A percentile compares a stretch with the other conserved stretches of the same genome.
Evolutionary conservation across 2,888 invertebrate species (phyloP).

Genomic region (Perizoma affinitatum): DNA sequence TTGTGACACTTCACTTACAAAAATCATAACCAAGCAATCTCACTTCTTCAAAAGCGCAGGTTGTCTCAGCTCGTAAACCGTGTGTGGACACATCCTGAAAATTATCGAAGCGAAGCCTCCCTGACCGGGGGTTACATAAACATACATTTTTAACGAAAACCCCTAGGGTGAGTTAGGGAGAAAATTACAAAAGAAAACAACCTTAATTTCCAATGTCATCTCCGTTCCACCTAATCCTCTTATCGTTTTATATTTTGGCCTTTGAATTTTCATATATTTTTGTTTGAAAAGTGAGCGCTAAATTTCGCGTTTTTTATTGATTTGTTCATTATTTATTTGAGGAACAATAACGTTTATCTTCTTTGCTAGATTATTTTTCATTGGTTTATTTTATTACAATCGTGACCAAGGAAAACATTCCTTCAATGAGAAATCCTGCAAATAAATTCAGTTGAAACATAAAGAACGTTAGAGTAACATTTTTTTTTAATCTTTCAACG

Average conservation of each 20-base stretch:
- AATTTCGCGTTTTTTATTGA: constrained; percentile 62
- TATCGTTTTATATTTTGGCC: constrained; percentile 83
- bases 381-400: constrained; percentile 14
- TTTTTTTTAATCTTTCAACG: too few species aligned
- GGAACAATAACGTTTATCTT: constrained; percentile 24
- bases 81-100: constrained; percentile 65
- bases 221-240: constrained; percentile 83
- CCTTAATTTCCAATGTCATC: constrained; percentile 85
- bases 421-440: too few species aligned
- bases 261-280: constrained; percentile 84
- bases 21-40: neutral
- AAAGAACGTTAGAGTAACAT: too few species aligned
- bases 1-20: too few species aligned
- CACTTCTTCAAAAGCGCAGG: neutral
- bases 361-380: constrained; percentile 8
- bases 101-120: constrained; percentile 64
- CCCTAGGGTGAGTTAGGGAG: constrained; percentile 73
- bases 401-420: neutral
- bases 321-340: constrained; percentile 51
- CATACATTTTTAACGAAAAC: constrained; percentile 81
- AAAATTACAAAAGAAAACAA: constrained; percentile 84
- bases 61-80: constrained; percentile 57
- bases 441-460: too few species aligned
- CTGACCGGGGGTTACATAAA: constrained; percentile 61
- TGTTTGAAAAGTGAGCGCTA: constrained; percentile 72